Evolutionary conservation across 2,888 invertebrate genomes (phyloP), one percentile per base, ranked within the genome.

Genomic region (Frankliniella intonsa): DNA sequence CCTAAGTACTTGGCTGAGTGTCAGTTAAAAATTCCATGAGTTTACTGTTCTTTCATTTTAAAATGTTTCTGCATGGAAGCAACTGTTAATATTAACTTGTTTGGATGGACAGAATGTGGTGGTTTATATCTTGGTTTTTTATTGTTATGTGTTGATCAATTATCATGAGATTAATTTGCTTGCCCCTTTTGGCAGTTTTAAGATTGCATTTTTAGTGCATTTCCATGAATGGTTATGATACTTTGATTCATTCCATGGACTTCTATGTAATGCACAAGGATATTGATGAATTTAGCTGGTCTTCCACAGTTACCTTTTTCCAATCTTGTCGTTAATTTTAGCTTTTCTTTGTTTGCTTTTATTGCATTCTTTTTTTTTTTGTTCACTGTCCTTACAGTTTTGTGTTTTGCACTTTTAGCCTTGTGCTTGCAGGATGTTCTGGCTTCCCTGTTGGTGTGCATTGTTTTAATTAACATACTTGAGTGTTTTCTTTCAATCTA

Each of bases 181-280:
- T 76, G 69, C 69, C 69, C 22, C 25, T 22, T 22, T 76, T 76
- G 69, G 69, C 69, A 76, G 25, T 25, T 25, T 12, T 76, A 76
- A 22, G 22, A 76, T 12, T 76, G 69, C 69, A 76, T 76, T 76
- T 76, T 22, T 76, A 22, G 69, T 76, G 69, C 69, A 76, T 76
- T 76, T 76, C 22, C 25, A 25, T 25, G 25, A 76, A 9, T 76
- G 69, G 69, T 76, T 76, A 76, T 76, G 69, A 25, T 76, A 76
- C 69, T 76, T 76, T 76, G 69, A 76, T 76, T 76, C 69, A 76
- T 76, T 76, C 69, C 69, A 76, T 76, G 25, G 25, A 25, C 69
- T 76, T 76, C 22, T 25, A 76, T 76, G 69, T 76, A 76, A 76
- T 76, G 69, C 69, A 76, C 69, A 76, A 76, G 69, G 69, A 76